Conservation (phyloP, 2,113 vertebrate genomes). For the Tapirus terrestris region DNA sequence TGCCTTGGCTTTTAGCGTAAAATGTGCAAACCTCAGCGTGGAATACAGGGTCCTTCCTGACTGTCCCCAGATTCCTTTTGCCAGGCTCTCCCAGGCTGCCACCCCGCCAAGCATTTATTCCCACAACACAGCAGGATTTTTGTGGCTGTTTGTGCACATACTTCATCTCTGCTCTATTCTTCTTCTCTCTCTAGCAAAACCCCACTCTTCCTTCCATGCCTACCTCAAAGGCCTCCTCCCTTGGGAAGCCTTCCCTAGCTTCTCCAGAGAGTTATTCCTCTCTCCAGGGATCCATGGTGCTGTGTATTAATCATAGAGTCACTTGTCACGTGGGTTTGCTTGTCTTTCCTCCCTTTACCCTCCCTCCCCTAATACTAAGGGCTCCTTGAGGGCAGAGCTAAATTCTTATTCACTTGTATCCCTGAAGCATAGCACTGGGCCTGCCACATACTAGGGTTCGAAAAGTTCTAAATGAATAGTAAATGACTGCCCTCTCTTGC, state of each 20-base stretch:
- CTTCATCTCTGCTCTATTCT: neutral
- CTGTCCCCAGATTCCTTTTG: neutral
- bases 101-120: neutral
- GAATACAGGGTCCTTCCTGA: neutral
- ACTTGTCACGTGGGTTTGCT: neutral
- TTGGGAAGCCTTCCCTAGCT: neutral
- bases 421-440: neutral
- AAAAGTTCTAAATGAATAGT: neutral
- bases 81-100: neutral
- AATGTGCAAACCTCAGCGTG: neutral
- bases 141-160: neutral
- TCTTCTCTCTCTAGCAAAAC: neutral
- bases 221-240: neutral
- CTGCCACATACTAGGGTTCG: neutral
- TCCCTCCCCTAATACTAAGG: too few species aligned
- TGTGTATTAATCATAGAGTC: neutral
- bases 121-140: neutral
- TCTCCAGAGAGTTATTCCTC: neutral
- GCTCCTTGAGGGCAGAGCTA: neutral
- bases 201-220: neutral
- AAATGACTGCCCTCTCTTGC: neutral
- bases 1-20: neutral
- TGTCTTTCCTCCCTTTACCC: neutral
- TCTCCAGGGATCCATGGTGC: neutral
- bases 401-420: neutral